Evolutionary conservation across 2,113 vertebrate species (phyloP).

Genomic region (Protobothrops flavoviridis): DNA sequence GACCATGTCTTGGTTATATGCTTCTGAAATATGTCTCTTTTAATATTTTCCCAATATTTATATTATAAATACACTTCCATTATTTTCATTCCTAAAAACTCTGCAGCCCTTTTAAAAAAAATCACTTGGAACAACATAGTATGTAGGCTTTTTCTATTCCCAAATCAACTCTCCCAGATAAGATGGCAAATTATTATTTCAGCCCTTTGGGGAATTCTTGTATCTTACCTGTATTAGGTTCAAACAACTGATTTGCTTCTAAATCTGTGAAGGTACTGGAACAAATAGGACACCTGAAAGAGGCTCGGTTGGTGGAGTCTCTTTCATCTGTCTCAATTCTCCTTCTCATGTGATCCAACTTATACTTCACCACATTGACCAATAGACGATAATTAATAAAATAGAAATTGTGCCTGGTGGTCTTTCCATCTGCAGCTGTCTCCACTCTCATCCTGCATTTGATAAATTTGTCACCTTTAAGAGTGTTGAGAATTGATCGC

Average conservation of each 20-base stretch:
- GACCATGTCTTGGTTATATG: neutral
- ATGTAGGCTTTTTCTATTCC: neutral
- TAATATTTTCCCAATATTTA: neutral
- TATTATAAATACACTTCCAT: neutral
- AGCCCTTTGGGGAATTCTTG: neutral
- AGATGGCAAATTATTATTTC: neutral
- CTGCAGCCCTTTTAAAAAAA: neutral
- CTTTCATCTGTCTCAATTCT: slow-evolving; percentile 96
- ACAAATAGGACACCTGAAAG: slow-evolving; percentile 93
- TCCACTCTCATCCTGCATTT: slow-evolving; percentile 98
- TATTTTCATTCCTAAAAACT: neutral
- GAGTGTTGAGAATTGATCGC: slow-evolving; percentile 92
- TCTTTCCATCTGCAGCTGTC: slow-evolving; percentile 92
- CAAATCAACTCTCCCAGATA: neutral
- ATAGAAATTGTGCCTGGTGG: slow-evolving; percentile 96
- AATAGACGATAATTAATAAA: slow-evolving; percentile 97
- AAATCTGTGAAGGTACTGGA: slow-evolving; percentile 94
- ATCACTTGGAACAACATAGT: neutral
- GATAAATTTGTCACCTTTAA: slow-evolving; percentile 97
- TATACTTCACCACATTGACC: slow-evolving; percentile 98
- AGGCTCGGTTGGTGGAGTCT: slow-evolving; percentile 94
- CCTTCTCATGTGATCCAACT: slow-evolving; percentile 97
- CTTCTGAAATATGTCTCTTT: neutral
- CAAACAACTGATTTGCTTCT: slow-evolving; percentile 97
- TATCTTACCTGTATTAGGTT: slow-evolving; percentile 86